Base-by-base conservation (phyloP, 2,797 vertebrate genomes). In the Botia almorhae region DNA sequence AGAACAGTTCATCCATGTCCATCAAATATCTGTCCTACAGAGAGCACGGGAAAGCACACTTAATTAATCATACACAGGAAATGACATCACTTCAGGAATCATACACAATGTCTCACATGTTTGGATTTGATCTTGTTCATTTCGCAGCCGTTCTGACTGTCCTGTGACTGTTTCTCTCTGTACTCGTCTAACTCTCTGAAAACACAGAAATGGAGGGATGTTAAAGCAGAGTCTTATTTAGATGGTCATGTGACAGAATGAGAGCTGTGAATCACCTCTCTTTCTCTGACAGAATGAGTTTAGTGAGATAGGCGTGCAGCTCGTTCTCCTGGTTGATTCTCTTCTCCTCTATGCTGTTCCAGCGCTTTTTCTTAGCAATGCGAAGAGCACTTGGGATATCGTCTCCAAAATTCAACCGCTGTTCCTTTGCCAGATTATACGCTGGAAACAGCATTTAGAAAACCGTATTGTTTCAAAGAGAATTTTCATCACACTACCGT, bases 1-100 rank as follows among this genome's bases (percentile, higher is more conserved):
- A 98, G 90, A 99, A 99, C 63, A 99, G 95, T 83, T 99, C 96
- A 0, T 99, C 96, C 97, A 99, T 98, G 87, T 98, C 97, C 36
- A 96, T 94, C 82, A 98, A 89, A 88, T 95, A 96, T 84, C 97
- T 98, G 89, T 98, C 98, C 98, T 99, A 87, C 39, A 29, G 12
- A 76, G 13, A 78, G 21, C 43, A 78, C 63, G 72, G 56, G 72
- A 58, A 70, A 69, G 58, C 46, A 65, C 43, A 69, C n/a, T 8
- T 33, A 1, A 33, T 5, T 33, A 74, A 6, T 39, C n/a, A 16
- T 11, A 14, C 58, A 76, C 65, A 8, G 33, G 33, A 33, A 33
- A 33, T 33, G 33, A 33, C 4, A 33, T 33, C 33, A 33, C 33
- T 33, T 33, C 4, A 33, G 33, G 33, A 48, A 36, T 8, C 26